Conservation (phyloP, 2,113 vertebrate species). For the Alaudala cheleensis region DNA sequence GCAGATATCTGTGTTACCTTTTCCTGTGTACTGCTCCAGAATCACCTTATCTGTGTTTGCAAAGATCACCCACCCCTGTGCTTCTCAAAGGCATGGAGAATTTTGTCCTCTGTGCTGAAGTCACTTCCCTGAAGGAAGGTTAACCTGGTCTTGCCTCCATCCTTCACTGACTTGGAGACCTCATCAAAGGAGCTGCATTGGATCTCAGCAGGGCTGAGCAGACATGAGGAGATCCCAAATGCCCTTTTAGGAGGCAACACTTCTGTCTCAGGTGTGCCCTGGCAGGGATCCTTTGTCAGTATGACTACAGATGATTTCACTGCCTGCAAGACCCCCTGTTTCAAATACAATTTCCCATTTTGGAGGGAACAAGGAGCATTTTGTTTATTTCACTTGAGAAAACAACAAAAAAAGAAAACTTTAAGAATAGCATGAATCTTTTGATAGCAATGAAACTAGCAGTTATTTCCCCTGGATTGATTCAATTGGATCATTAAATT, state of each 20-base stretch:
- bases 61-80: neutral
- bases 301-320: neutral
- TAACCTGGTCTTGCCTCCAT: neutral
- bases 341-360: neutral
- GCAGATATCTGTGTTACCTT: neutral
- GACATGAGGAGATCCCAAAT: neutral
- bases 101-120: neutral
- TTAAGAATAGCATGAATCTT: constrained; percentile 39
- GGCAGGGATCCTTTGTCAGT: neutral
- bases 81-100: neutral
- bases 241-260: neutral
- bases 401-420: constrained; percentile 45
- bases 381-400: constrained; percentile 37
- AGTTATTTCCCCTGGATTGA: constrained; percentile 68
- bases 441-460: constrained; percentile 54
- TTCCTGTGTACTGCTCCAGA: neutral
- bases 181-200: neutral
- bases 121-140: neutral
- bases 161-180: neutral
- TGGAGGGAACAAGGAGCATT: neutral
- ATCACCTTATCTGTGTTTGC: rapidly evolving
- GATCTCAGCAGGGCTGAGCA: neutral
- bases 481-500: constrained; percentile 71
- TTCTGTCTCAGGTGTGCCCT: neutral
- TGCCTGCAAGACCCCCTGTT: neutral